Conservation (phyloP, 1,140 invertebrate genomes). For the Drosophila pachea region DNA sequence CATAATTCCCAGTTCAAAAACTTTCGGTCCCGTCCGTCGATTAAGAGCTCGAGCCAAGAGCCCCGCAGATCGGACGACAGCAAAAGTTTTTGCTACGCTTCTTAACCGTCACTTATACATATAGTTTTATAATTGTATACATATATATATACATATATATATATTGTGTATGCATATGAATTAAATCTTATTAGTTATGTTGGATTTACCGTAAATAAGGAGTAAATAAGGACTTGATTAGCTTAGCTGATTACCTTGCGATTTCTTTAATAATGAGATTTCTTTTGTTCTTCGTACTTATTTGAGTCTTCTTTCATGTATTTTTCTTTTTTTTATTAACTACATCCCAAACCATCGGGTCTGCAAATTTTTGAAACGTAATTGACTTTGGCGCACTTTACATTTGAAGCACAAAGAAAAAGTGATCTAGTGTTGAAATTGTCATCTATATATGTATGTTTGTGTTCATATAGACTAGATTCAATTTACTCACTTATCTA, state of each 20-base stretch:
- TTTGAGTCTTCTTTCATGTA: not conserved
- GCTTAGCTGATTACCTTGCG: slow-evolving; percentile 26
- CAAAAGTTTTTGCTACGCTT: slow-evolving; percentile 9
- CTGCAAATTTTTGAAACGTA: slow-evolving; percentile 29
- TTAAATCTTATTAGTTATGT: not conserved
- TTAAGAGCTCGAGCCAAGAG: slow-evolving; percentile 25
- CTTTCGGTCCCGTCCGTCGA: not conserved
- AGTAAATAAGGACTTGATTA: slow-evolving; percentile 4
- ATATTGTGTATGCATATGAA: not conserved
- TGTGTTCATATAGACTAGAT: not conserved
- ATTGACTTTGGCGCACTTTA: slow-evolving; percentile 44
- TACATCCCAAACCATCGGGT: slow-evolving; percentile 5
- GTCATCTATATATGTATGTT: not conserved
- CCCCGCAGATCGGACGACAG: not conserved
- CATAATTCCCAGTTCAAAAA: slow-evolving; percentile 41
- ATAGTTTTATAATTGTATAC: not conserved
- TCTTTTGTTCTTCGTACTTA: slow-evolving; percentile 2
- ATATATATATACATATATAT: slow-evolving; percentile 1
- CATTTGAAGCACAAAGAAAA: slow-evolving; percentile 3
- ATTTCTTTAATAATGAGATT: slow-evolving; percentile 39
- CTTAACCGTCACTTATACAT: not conserved
- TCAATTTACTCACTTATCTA: not conserved
- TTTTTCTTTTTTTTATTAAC: slow-evolving; percentile 10
- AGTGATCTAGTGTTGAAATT: slow-evolving; percentile 7
- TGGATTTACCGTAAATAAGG: not conserved